Percentiles rank a stretch among this genome's conserved stretches.
These are phyloP conservation scores for Drosophila affinis DNA, from an alignment of 2,888 invertebrate genomes.

Conservation along the genomic window DNA sequence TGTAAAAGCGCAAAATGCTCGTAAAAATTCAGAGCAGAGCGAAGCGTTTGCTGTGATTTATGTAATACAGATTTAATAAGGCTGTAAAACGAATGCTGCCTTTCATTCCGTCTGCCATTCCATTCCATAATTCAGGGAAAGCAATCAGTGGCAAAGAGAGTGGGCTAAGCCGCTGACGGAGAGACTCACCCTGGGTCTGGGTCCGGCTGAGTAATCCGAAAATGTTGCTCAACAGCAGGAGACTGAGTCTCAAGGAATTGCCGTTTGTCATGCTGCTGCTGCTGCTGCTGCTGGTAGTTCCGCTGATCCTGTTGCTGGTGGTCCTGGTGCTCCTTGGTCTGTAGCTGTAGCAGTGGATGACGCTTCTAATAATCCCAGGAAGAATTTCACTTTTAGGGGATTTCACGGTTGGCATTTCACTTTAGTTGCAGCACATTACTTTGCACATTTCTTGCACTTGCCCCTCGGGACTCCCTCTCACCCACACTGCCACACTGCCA, in stretches of 20 bases:
- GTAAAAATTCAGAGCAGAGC: slow-evolving; percentile 49
- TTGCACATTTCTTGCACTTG: slow-evolving; percentile 52
- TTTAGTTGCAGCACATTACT: slow-evolving; percentile 59
- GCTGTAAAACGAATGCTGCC: slow-evolving; percentile 34
- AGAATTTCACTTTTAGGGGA: slow-evolving; percentile 46
- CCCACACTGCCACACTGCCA: slow-evolving; percentile 28
- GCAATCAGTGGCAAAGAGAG: slow-evolving; percentile 20
- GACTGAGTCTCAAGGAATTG: slow-evolving; percentile 59
- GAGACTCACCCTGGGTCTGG: slow-evolving; percentile 52
- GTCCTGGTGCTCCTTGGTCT: neutral
- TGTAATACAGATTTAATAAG: slow-evolving; percentile 52
- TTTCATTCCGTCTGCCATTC: slow-evolving; percentile 18
- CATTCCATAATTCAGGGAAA: slow-evolving; percentile 23
- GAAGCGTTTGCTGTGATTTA: slow-evolving; percentile 50
- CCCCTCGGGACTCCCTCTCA: slow-evolving; percentile 24
- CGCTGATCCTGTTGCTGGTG: slow-evolving; percentile 51
- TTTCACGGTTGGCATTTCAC: slow-evolving; percentile 53
- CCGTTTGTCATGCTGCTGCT: slow-evolving; percentile 61
- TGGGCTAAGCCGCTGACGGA: slow-evolving; percentile 17
- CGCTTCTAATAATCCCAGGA: slow-evolving; percentile 42
- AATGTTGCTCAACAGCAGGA: slow-evolving; percentile 65
- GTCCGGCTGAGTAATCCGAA: slow-evolving; percentile 61
- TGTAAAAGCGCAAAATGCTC: slow-evolving; percentile 43
- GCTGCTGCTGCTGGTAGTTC: slow-evolving; percentile 44
- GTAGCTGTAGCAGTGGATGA: neutral